Evolutionary conservation across 1,140 invertebrate genomes (phyloP), one percentile per base, ranked within the genome.

Genomic region (Platyura marginata): DNA sequence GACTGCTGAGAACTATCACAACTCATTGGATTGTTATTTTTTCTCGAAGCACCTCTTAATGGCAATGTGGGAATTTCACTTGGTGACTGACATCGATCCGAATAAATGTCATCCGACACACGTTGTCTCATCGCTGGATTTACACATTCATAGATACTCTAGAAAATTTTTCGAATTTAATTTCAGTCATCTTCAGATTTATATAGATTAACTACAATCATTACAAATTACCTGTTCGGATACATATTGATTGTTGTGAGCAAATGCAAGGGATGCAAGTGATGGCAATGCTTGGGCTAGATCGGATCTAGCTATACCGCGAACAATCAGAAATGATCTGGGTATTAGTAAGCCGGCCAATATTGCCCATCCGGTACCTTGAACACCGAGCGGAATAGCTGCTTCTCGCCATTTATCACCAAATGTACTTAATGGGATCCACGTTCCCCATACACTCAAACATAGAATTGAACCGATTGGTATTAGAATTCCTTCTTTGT

Each of bases 331-430:
- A 43, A 73, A 73, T 0, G 72, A 67, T 43, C 73, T 65, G 1
- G 74, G 74, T 45, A 76, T 66, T 41, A 73, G 71, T 13, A 77
- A 62, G 1, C 66, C 57, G 6, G 69, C 55, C 3, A 75, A 50
- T 15, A 74, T 59, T 0, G 65, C 59, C 39, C 68, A 68, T 1
- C 70, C 70, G 2, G 67, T 69, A 8, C 63, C 62, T 33, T 73
- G 56, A 4, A 75, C 48, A 9, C 71, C 72, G n/a, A 69, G 46
- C 9, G 71, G 68, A n/a, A 74, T 53, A n/a, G 66, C 62, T 1
- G 66, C 62, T 49, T 75, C 70, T 13, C 63, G 56, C 64, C 66
- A 74, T 19, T 66, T 52, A 9, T 64, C 53, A 1, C 61, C 59
- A 13, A 70, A 52, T 16, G 64, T 51, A 21, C 67, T 66, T 8